Evolutionary conservation across 1,140 invertebrate species (phyloP), one percentile per base, ranked within the genome.

Genomic region (Metopolophium dirhodum): DNA sequence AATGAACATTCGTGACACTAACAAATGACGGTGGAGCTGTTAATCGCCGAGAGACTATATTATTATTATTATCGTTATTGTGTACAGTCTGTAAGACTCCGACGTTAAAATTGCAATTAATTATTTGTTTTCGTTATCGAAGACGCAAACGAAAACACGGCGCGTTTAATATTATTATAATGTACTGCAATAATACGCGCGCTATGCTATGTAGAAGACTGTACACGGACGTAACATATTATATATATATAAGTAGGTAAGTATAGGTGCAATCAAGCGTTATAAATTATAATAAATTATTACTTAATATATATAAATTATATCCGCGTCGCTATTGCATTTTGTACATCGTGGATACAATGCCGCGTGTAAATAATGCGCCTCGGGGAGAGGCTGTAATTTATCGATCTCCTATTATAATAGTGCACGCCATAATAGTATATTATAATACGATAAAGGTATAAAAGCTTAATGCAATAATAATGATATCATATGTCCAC

Each of bases 1-100:
- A 54, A 89, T 57, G 87, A 89, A 57, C 87, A 57, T 89, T 89
- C 87, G 49, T 54, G 87, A 89, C 87, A 89, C 23, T 89, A 57
- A 89, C n/a, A 89, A 89, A 89, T 57, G 49, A 89, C 54, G 87
- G 87, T 41, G 45, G 86, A 49, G 49, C 18, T 35, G 87, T 41
- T 89, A 89, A 89, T 54, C 35, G 87, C 9, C n/a, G 87, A 51
- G 49, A 89, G 30, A 23, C 49, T 89, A 77, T 4, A 37, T 35
- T n/a, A 30, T 18, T 49, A 49, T 49, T 49, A 49, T 49, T 49
- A 49, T n/a, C n/a, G n/a, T 37, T 37, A 37, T 41, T 11, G 11
- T 14, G 11, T 54, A 54, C 20, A n/a, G 86, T n/a, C n/a, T 37
- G 61, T n/a, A 77, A 77, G 30, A 77, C 61, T 77, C 61, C 61